phyloP scores from a whole-genome alignment of 2,888 invertebrate genomes.

The Melanotus villosus region DNA sequence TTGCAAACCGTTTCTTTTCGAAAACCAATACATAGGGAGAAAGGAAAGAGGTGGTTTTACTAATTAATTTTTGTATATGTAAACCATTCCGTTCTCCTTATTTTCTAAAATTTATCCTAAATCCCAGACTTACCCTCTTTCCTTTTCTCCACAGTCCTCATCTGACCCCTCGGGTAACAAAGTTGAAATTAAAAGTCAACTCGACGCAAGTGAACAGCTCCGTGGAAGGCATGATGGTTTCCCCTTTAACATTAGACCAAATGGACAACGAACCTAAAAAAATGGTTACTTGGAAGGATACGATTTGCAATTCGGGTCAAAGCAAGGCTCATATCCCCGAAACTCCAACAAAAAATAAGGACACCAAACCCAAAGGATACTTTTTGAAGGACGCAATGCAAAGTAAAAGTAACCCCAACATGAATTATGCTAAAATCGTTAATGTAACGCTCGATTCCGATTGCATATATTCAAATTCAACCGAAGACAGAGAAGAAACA shows the following conservation, averaged over 20 bases:
- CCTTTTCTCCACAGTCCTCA: conserved; percentile 55
- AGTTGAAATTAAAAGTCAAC: conserved; percentile 63
- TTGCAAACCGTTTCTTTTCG: not conserved
- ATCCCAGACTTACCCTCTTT: conserved; percentile 54
- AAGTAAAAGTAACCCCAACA: not conserved
- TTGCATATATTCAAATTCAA: not conserved
- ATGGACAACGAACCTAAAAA: conserved; percentile 43
- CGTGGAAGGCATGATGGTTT: conserved; percentile 62
- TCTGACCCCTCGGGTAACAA: conserved; percentile 50
- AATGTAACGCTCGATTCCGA: not conserved
- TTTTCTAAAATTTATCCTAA: conserved; percentile 30
- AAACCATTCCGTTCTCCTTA: conserved; percentile 60
- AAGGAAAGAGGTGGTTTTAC: conserved; percentile 60
- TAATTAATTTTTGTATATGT: not conserved
- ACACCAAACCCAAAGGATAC: not conserved
- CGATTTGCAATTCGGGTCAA: conserved; percentile 22
- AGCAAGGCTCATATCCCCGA: no score
- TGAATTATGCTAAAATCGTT: not conserved
- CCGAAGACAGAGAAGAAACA: not conserved
- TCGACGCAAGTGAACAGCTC: conserved; percentile 62
- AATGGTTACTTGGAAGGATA: conserved; percentile 62
- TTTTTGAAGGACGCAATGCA: no score
- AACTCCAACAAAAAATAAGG: not conserved
- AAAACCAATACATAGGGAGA: conserved; percentile 53
- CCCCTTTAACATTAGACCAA: conserved; percentile 28